phyloP scores from a whole-genome alignment of 2,797 vertebrate species.

The Cossypha polioptera region DNA sequence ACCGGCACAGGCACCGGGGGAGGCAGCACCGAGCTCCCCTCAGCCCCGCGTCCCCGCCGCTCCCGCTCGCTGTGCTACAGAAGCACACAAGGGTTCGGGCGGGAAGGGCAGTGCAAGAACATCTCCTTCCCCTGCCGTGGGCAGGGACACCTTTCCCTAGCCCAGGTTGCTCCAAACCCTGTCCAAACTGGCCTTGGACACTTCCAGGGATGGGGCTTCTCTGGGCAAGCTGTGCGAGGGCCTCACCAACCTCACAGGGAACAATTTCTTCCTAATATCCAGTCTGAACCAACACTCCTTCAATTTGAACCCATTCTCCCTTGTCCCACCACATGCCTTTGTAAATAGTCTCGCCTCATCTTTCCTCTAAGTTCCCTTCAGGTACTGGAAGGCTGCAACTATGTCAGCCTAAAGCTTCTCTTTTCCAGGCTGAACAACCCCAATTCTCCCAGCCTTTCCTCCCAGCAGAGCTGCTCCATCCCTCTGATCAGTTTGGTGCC shows the following conservation, averaged over 20 bases:
- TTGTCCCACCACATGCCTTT: background rate
- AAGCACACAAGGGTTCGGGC: background rate
- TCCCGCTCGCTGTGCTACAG: too few species aligned
- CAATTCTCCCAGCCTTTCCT: background rate
- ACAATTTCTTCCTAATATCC: background rate
- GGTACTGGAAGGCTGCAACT: background rate
- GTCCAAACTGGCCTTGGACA: accelerated
- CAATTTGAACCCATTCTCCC: background rate
- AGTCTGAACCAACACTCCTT: background rate
- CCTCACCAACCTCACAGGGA: background rate
- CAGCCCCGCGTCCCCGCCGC: background rate
- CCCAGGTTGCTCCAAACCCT: background rate
- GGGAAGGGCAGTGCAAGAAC: background rate
- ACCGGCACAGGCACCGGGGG: background rate
- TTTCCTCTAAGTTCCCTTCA: background rate
- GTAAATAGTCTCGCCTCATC: background rate
- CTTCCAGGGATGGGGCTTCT: too few species aligned
- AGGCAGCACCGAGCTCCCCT: background rate
- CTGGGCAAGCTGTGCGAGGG: background rate
- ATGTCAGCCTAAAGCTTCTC: background rate
- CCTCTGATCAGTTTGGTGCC: background rate
- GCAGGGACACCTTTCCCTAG: background rate
- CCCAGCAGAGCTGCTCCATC: background rate
- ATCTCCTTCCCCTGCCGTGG: background rate
- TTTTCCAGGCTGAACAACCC: background rate